A percentile compares a stretch with the other conserved stretches of the same genome.
phyloP scores from a whole-genome alignment of 2,797 vertebrate species.

The Artibeus jamaicensis region DNA sequence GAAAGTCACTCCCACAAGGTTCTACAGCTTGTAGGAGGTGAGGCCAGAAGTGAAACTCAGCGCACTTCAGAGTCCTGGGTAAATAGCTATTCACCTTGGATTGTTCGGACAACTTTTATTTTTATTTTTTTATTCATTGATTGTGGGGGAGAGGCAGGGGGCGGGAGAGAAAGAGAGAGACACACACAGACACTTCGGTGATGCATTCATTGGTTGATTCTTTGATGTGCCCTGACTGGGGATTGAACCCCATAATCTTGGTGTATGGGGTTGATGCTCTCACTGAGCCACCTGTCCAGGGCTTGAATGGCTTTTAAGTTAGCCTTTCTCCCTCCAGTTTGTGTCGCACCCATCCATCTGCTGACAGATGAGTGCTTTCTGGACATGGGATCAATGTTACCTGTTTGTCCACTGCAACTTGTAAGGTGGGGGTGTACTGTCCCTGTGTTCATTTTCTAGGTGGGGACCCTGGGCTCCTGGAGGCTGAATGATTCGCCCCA shows the following conservation, averaged over 20 bases:
- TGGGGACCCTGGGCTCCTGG: not conserved
- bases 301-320: not conserved
- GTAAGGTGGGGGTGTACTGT: not conserved
- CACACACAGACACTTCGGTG: not conserved
- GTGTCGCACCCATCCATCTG: not conserved
- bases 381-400: not conserved
- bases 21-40: not conserved
- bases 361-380: not conserved
- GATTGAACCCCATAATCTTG: not conserved
- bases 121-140: not conserved
- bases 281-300: not conserved
- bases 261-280: not conserved
- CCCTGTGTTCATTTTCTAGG: not conserved
- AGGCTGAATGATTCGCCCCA: not conserved
- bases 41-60: not conserved
- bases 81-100: not conserved
- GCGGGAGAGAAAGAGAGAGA: no score
- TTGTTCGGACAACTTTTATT: not conserved
- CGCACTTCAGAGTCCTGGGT: not conserved
- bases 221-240: no score
- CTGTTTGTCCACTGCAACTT: not conserved
- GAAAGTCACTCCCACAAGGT: not conserved
- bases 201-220: not conserved
- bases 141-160: no score
- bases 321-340: not conserved